Evolutionary conservation across 1,140 invertebrate species (phyloP), one percentile per base, ranked within the genome.

Genomic region (Augochlora pura): DNA sequence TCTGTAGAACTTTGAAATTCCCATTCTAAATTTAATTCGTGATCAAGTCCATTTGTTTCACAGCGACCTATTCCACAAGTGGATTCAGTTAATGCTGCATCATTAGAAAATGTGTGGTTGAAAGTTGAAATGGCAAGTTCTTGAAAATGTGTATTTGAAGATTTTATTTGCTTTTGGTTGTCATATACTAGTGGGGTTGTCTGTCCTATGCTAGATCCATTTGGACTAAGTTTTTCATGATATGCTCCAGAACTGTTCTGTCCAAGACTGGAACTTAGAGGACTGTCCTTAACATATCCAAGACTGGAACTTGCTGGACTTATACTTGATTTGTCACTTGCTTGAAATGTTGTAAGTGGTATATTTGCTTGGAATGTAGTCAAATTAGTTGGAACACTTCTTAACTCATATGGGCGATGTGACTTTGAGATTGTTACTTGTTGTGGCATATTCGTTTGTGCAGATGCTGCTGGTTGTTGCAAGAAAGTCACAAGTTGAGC

Each of bases 401-500:
- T 85, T 38, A 88, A 66, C 46, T 92, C 90, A 39, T 85, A 91
- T 9, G 82, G 64, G 23, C 88, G 82, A 76, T 85, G 83, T 63
- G 86, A 69, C 42, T 88, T 77, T 5, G 84, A 67, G 66, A 91
- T 84, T 46, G 84, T 72, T 52, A 86, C 82, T 62, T 89, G 87
- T 27, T 89, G 82, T 23, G 90, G 60, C n/a, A 87, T 59, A 16
- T 66, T 82, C 78, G 83, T 70, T 71, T 84, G 89, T 69, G 83
- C 76, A 32, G 82, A 83, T 60, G 62, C 83, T 66, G 88, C 80
- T 65, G 95, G 94, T 52, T 94, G 93, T 78, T 96, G 95, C 0
- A 95, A 91, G 83, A 96, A 95, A 86, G 94, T 95, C 27, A 96
- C 94, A 74, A 96, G 90, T 83, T 95, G 95, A 39, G 93, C 94